These are phyloP conservation scores for Isotomurus palustris DNA, from an alignment of 2,888 invertebrate species.

Conservation along the genomic window DNA sequence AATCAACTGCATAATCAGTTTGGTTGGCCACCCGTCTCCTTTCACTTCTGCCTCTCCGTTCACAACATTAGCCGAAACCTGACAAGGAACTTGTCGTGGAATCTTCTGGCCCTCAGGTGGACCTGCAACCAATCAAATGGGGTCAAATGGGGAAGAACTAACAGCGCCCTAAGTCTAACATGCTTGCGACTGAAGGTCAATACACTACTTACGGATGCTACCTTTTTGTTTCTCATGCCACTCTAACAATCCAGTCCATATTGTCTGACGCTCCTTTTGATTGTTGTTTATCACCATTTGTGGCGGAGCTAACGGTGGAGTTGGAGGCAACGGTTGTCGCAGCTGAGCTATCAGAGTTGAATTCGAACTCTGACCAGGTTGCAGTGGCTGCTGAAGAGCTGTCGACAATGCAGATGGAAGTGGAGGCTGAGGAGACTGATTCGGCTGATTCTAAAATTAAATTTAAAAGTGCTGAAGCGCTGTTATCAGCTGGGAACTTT, in stretches of 20 bases:
- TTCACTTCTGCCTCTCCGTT: constrained; percentile 88
- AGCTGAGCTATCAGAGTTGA: constrained; percentile 27
- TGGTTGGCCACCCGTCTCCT: constrained; percentile 88
- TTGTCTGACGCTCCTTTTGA: constrained; percentile 56
- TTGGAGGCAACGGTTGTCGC: constrained; percentile 47
- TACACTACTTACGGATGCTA: no score
- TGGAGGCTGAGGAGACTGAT: constrained; percentile 11
- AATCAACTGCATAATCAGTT: constrained; percentile 89
- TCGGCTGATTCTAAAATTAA: not conserved
- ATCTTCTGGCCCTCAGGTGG: constrained; percentile 71
- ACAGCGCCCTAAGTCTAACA: no score
- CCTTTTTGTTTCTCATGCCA: constrained; percentile 88
- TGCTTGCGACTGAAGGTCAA: no score
- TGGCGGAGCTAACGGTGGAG: constrained; percentile 48
- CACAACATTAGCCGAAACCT: constrained; percentile 63
- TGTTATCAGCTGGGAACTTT: not conserved
- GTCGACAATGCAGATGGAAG: not conserved
- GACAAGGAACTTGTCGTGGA: constrained; percentile 68
- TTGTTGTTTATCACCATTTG: constrained; percentile 47
- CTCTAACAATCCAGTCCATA: constrained; percentile 80
- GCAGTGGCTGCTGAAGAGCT: constrained; percentile 47
- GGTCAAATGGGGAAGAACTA: no score
- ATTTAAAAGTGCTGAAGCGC: not conserved
- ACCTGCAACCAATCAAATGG: no score
- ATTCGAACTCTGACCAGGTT: constrained; percentile 48